phyloP scores from a whole-genome alignment of 2,113 vertebrate species.

The Otolemur garnettii region DNA sequence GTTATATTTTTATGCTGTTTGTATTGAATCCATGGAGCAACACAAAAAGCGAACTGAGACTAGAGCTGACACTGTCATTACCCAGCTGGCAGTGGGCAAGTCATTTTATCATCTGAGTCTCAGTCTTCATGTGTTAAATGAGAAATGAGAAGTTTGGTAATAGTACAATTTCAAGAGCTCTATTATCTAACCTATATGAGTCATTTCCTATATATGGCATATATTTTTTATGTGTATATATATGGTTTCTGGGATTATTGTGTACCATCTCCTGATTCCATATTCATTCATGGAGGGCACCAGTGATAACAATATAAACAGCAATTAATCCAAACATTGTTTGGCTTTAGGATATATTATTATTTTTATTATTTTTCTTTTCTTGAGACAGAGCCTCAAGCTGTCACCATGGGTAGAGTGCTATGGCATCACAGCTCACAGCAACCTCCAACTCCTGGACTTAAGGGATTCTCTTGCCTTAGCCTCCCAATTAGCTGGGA shows the following conservation, averaged over 20 bases:
- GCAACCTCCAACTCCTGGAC: no score
- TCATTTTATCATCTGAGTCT: background rate
- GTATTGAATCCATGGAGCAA: background rate
- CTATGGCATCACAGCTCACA: no score
- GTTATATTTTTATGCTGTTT: background rate
- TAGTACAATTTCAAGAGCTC: background rate
- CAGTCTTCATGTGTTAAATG: background rate
- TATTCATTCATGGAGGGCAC: constrained; percentile 29
- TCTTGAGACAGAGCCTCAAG: no score
- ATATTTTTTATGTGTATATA: background rate
- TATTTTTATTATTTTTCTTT: no score
- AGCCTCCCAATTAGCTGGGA: no score
- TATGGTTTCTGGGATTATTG: constrained; percentile 46
- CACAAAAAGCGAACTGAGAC: background rate
- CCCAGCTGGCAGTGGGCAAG: background rate
- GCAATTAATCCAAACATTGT: constrained; percentile 56
- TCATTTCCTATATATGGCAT: background rate
- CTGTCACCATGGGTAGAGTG: no score
- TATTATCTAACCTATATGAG: background rate
- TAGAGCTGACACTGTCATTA: background rate
- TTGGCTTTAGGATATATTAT: constrained; percentile 32
- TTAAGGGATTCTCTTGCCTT: no score
- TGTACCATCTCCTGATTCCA: background rate
- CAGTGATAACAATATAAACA: constrained; percentile 18
- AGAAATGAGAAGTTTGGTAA: background rate